Conservation (phyloP, 2,797 vertebrate genomes). For the Sciurus carolinensis region DNA sequence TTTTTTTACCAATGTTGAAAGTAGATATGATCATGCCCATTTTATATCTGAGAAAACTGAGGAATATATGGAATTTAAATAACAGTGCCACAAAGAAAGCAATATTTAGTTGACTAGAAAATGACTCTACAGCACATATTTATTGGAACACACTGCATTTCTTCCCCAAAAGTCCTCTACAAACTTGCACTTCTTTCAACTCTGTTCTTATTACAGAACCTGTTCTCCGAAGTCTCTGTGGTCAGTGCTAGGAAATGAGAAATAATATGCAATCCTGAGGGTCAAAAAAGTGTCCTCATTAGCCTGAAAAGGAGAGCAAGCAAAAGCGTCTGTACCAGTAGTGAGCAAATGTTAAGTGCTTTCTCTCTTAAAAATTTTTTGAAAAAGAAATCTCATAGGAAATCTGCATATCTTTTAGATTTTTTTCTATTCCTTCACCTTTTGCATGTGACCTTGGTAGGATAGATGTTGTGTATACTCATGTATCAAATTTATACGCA, state of each 20-base stretch:
- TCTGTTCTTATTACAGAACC: background rate
- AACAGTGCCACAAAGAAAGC: background rate
- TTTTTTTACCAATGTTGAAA: background rate
- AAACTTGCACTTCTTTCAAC: background rate
- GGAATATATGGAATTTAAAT: background rate
- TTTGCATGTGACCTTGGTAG: background rate
- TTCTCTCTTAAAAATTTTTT: constrained; percentile 77
- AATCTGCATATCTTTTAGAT: constrained; percentile 21
- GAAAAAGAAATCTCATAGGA: constrained; percentile 70
- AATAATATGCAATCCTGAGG: background rate
- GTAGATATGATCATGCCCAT: background rate
- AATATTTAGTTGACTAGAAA: background rate
- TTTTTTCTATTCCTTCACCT: constrained; percentile 73
- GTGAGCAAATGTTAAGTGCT: constrained; percentile 73
- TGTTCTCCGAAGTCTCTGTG: background rate
- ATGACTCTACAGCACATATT: background rate
- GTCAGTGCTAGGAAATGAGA: background rate
- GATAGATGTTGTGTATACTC: background rate
- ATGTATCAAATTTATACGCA: background rate
- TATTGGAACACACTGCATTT: background rate
- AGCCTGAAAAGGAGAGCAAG: constrained; percentile 81
- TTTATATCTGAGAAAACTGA: background rate
- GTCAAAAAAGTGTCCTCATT: constrained; percentile 74
- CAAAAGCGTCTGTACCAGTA: constrained; percentile 48
- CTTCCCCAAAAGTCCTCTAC: background rate